These are phyloP conservation scores for Poeciliopsis turneri DNA, from an alignment of 2,797 vertebrate genomes.

Conservation along the genomic window DNA sequence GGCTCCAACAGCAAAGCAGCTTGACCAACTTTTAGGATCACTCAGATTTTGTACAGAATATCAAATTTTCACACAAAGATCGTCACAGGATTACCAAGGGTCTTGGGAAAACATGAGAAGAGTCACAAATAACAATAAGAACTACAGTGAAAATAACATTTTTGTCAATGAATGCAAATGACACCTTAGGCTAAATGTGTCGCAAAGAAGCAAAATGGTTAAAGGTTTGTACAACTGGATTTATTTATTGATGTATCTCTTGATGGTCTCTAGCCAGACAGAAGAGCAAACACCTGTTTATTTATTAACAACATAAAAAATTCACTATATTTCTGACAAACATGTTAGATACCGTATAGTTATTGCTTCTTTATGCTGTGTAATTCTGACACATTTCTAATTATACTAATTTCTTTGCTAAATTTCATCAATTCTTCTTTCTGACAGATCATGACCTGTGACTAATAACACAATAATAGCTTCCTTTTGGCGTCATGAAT, in stretches of 20 bases:
- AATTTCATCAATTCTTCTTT: not conserved
- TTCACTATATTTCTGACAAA: not conserved
- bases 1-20: not conserved
- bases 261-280: not conserved
- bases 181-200: not conserved
- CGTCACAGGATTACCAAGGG: not conserved
- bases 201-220: not conserved
- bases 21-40: not conserved
- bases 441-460: constrained; percentile 14
- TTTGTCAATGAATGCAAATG: not conserved
- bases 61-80: not conserved
- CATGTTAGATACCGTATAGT: not conserved
- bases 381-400: not conserved
- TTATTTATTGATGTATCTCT: not conserved
- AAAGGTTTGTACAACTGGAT: not conserved
- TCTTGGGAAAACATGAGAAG: not conserved
- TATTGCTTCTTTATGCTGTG: not conserved
- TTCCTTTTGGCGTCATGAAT: constrained; percentile 4
- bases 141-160: not conserved
- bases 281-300: not conserved
- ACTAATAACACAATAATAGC: constrained; percentile 16
- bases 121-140: not conserved
- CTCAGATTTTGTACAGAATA: not conserved
- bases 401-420: not conserved
- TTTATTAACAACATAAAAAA: not conserved